Conservation (phyloP, 1,140 invertebrate species). For the Drosophila navojoa region DNA sequence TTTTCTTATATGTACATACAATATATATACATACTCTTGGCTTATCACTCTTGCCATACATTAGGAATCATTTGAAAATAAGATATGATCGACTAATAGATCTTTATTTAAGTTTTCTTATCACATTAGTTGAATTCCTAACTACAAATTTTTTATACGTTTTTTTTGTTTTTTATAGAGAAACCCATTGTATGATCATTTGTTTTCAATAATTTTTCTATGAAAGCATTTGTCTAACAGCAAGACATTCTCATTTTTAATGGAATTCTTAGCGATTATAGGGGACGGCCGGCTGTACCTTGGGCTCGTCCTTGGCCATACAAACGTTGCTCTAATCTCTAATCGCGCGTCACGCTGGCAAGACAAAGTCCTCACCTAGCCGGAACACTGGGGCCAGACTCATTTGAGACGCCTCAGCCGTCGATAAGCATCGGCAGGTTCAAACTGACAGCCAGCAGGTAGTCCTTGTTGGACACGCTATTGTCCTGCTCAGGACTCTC, state of each 20-base stretch:
- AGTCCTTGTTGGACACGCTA: slow-evolving; percentile 48
- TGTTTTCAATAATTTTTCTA: slow-evolving; percentile 15
- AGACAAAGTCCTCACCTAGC: slow-evolving; percentile 50
- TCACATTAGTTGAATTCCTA: too few species aligned
- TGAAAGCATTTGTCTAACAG: slow-evolving; percentile 58
- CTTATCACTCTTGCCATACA: too few species aligned
- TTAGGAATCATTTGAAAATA: slow-evolving; percentile 7
- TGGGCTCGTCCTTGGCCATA: slow-evolving; percentile 44
- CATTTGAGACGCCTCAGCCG: slow-evolving; percentile 70
- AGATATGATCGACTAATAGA: slow-evolving; percentile 1
- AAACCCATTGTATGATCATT: slow-evolving; percentile 25
- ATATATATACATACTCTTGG: too few species aligned
- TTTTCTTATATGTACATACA: too few species aligned
- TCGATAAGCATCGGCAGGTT: slow-evolving; percentile 77
- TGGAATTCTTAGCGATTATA: slow-evolving; percentile 32
- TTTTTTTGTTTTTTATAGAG: neutral
- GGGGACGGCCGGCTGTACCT: slow-evolving; percentile 16
- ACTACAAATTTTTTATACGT: neutral
- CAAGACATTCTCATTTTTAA: slow-evolving; percentile 42
- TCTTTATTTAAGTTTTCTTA: slow-evolving; percentile 1
- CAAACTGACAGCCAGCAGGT: slow-evolving; percentile 57
- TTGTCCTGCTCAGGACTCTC: slow-evolving; percentile 70
- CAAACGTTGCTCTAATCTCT: slow-evolving; percentile 59
- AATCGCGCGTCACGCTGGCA: slow-evolving; percentile 77
- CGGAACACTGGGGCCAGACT: slow-evolving; percentile 45